Base-by-base conservation (phyloP, 2,113 vertebrate genomes). In the Corythaeola cristata region DNA sequence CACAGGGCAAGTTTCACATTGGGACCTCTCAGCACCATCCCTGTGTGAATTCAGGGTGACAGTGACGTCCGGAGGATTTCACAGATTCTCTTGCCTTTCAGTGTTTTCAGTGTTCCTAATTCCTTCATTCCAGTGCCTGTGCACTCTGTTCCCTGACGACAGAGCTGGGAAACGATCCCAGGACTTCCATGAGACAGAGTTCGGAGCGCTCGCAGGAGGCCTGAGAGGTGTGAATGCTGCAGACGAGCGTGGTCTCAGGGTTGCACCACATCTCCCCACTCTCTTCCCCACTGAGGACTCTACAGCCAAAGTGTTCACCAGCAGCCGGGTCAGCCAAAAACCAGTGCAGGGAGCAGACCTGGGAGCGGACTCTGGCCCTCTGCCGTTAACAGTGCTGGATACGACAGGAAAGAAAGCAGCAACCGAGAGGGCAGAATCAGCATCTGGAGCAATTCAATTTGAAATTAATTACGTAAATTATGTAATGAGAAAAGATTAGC, bases 401-500 rank as follows among this genome's bases (percentile, higher is more conserved):
- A 9, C 78, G 60, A 77, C 1, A 14, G 47, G n/a, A 37, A 32
- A 41, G 32, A 56, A 41, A 78, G 37, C 69, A 75, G 73, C 88
- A 88, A 55, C 64, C 77, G 69, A 60, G 91, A 76, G 60, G 78
- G 32, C 49, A 96, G 77, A 78, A 74, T 24, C 75, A 53, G 86
- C 96, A 91, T 88, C 86, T 91, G 95, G 44, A 83, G 83, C 77
- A 37, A 81, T 49, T 89, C 17, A 15, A 32, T 66, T 58, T 52
- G 67, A 77, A 97, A 96, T 95, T 79, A 96, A 91, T 96, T 32
- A 82, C 35, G 74, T 33, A 91, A 94, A 85, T 94, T 41, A 84
- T 4, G 67, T 89, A 67, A 96, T 59, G 97, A 91, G 90, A 1
- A 75, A 33, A 97, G 75, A 97, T 90, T 50, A 97, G 94, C 56